Conservation (phyloP, 2,113 vertebrate genomes). For the Apodemus sylvaticus region DNA sequence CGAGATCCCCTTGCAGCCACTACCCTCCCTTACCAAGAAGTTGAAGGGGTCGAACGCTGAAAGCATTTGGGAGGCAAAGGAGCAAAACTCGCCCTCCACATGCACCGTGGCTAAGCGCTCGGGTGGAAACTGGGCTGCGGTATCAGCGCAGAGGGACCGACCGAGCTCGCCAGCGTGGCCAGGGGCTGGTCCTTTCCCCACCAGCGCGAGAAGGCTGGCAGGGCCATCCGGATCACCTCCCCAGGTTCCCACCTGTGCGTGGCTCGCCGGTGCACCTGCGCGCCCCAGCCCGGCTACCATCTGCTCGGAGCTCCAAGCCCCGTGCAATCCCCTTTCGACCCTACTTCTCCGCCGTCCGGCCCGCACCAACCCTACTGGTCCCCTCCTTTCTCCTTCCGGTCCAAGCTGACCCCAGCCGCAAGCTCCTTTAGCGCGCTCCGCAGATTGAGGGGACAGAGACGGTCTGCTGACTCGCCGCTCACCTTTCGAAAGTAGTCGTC, state of each 20-base stretch:
- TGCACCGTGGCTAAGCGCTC: not conserved
- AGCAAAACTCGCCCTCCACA: not conserved
- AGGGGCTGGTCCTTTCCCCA: not conserved
- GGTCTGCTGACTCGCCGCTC: not conserved
- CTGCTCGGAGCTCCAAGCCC: not conserved
- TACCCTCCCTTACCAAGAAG: not conserved
- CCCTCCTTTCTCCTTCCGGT: not conserved
- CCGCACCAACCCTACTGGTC: not conserved
- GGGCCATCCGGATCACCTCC: not conserved
- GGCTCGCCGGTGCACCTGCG: not conserved
- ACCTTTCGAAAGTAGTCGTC: constrained; percentile 88
- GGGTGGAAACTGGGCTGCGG: not conserved
- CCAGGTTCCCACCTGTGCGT: constrained; percentile 4
- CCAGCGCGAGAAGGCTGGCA: not conserved
- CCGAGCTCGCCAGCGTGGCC: not conserved
- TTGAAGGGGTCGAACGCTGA: not conserved
- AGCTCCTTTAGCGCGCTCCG: not conserved
- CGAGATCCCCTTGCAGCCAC: not conserved
- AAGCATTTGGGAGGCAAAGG: not conserved
- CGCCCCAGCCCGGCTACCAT: not conserved
- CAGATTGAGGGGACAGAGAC: accelerated
- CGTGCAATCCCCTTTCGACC: not conserved
- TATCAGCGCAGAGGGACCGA: not conserved
- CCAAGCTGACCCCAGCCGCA: not conserved
- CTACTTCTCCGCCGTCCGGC: not conserved